Evolutionary conservation across 2,797 vertebrate genomes (phyloP), one percentile per base, ranked within the genome.

Genomic region (Triplophysa bombifrons): DNA sequence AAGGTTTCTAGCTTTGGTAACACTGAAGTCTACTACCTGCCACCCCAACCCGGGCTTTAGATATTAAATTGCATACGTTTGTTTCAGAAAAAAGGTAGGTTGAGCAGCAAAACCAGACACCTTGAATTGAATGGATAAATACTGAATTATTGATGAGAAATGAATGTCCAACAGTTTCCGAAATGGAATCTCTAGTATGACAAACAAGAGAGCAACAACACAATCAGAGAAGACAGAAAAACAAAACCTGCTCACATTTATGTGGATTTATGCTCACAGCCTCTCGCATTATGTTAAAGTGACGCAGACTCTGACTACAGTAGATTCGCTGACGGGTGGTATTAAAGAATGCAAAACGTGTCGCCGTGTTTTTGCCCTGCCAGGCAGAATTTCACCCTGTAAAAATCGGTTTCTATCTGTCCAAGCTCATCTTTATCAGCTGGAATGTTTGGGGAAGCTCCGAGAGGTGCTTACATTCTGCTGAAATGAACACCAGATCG

Each of bases 121-220:
- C 25, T 20, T 75, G 16, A 51, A 30, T 67, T 72, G 44, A 77
- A 67, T 64, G 66, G 22, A 55, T 63, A 61, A 68, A 69, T n/a
- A 50, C 44, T 68, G 56, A 67, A 64, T 73, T 68, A 73, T 76
- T 80, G 55, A 83, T 77, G 69, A 69, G 48, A 69, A 73, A 80
- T 72, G 53, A 63, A 30, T 51, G 25, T 25, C 72, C 67, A 53
- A 83, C 72, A 72, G 77, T 83, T 80, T 76, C 27, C 67, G 61
- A 68, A 80, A 80, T 63, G 67, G 30, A 78, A 82, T 82, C 61
- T 61, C 46, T 27, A 72, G 53, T 60, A 20, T 72, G 67, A 70
- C 53, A 66, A 80, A 80, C 48, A 64, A 38, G 19, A 67, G 53
- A 72, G 51, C 60, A 67, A 51, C 41, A 70, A 76, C 44, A 12